Percentiles rank a stretch among this genome's conserved stretches.
phyloP scores from a whole-genome alignment of 2,888 invertebrate genomes.

The Cerastoderma edule region DNA sequence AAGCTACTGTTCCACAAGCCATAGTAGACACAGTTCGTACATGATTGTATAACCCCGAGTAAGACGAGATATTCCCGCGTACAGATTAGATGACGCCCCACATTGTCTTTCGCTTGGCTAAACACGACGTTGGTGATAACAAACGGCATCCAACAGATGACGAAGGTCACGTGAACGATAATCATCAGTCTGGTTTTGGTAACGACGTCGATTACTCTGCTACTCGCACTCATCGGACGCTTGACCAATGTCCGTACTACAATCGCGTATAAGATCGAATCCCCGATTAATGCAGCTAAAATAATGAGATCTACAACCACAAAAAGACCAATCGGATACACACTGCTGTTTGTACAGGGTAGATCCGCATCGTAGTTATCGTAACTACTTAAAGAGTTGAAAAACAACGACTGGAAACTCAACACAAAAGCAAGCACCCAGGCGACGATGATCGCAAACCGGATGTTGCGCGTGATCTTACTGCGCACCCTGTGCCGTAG shows the following conservation, averaged over 20 bases:
- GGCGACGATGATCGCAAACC: not conserved
- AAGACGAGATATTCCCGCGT: slow-evolving; percentile 5
- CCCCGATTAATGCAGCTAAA: not conserved
- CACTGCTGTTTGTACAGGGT: not conserved
- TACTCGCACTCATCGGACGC: not conserved
- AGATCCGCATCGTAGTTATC: not conserved
- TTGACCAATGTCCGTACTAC: not conserved
- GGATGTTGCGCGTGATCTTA: not conserved
- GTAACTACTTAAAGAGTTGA: not conserved
- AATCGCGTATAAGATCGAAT: not conserved
- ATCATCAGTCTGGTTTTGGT: slow-evolving; percentile 15
- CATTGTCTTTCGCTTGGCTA: not conserved
- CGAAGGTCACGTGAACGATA: not conserved
- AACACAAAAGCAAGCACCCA: not conserved
- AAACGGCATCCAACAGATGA: slow-evolving; percentile 10
- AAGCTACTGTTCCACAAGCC: slow-evolving; percentile 5
- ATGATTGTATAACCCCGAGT: slow-evolving; percentile 1
- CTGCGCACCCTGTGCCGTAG: not conserved
- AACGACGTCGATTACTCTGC: not conserved
- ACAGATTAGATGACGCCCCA: not conserved
- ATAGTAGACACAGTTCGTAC: slow-evolving; percentile 18
- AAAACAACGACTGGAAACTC: not conserved
- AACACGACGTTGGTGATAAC: not conserved
- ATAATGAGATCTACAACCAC: not conserved
- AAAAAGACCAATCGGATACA: not conserved